Conservation (phyloP, 1,140 invertebrate genomes). For the Dolichoris vasculosae region DNA sequence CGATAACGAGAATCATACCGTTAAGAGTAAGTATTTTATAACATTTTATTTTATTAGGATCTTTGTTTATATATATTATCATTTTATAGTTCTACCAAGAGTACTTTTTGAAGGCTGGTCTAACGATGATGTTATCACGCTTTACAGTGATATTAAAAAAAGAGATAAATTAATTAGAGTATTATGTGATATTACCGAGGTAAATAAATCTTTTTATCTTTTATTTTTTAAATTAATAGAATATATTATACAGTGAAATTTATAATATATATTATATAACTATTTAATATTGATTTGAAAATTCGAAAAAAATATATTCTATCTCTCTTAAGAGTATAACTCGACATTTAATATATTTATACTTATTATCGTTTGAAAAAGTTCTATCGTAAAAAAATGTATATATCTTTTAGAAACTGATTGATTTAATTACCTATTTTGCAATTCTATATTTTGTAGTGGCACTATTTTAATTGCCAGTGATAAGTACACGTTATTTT, state of each 20-base stretch:
- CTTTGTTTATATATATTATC: slow-evolving; percentile 31
- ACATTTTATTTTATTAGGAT: slow-evolving; percentile 46
- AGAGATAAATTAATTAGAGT: slow-evolving; percentile 77
- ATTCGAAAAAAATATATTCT: not conserved
- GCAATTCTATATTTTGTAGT: too few species aligned
- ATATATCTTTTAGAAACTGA: too few species aligned
- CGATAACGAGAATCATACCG: slow-evolving; percentile 73
- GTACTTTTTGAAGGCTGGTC: slow-evolving; percentile 91
- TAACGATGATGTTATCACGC: slow-evolving; percentile 78
- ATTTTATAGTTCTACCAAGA: slow-evolving; percentile 84
- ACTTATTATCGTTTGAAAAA: too few species aligned
- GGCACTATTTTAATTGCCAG: too few species aligned
- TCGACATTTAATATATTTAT: slow-evolving; percentile 38
- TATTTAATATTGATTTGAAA: too few species aligned
- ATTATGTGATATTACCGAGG: slow-evolving; percentile 78
- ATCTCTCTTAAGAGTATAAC: not conserved
- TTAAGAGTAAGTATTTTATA: slow-evolving; percentile 68
- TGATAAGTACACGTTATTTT: too few species aligned
- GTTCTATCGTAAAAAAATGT: too few species aligned
- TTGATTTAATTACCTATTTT: too few species aligned
- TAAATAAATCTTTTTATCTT: slow-evolving; percentile 57
- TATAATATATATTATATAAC: not conserved
- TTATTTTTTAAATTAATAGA: slow-evolving; percentile 25
- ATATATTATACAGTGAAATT: not conserved
- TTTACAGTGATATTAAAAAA: slow-evolving; percentile 78